phyloP scores from a whole-genome alignment of 2,797 vertebrate genomes.

The Poecilia velifera region DNA sequence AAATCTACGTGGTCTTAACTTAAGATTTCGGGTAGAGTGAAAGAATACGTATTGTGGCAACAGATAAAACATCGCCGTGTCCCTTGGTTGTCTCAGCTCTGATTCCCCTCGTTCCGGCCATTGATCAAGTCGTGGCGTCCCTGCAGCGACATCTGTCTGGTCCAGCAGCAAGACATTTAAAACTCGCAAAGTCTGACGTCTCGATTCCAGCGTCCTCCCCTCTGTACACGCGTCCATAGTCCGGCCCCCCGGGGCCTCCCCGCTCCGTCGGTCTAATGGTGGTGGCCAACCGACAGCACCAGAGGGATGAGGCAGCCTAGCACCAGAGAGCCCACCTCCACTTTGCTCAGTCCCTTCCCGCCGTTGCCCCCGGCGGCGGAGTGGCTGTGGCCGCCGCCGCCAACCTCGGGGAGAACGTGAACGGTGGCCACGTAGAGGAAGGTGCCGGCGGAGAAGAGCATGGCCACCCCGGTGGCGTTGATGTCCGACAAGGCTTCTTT shows the following conservation, averaged over 20 bases:
- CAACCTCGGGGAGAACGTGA: constrained; percentile 97
- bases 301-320: constrained; percentile 96
- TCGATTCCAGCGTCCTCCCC: constrained; percentile 15
- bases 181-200: constrained; percentile 37
- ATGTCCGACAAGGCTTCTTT: constrained; percentile 96
- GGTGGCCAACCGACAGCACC: constrained; percentile 93
- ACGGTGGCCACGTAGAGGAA: constrained; percentile 99
- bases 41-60: constrained; percentile 24
- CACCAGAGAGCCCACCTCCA: constrained; percentile 93
- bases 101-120: constrained; percentile 21
- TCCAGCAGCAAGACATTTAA: constrained; percentile 49
- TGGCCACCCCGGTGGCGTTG: constrained; percentile 97
- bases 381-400: constrained; percentile 93
- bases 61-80: constrained; percentile 16
- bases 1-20: constrained; percentile 7
- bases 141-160: constrained; percentile 3
- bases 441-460: constrained; percentile 98
- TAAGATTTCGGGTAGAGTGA: constrained; percentile 20
- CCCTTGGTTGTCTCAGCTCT: constrained; percentile 13
- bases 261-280: constrained; percentile 82
- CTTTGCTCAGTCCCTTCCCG: constrained; percentile 92
- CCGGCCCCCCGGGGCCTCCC: background rate
- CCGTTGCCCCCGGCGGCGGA: constrained; percentile 79
- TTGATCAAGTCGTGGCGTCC: constrained; percentile 27
- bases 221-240: constrained; percentile 25